phyloP scores from a whole-genome alignment of 2,113 vertebrate species.

The Trachemys scripta region DNA sequence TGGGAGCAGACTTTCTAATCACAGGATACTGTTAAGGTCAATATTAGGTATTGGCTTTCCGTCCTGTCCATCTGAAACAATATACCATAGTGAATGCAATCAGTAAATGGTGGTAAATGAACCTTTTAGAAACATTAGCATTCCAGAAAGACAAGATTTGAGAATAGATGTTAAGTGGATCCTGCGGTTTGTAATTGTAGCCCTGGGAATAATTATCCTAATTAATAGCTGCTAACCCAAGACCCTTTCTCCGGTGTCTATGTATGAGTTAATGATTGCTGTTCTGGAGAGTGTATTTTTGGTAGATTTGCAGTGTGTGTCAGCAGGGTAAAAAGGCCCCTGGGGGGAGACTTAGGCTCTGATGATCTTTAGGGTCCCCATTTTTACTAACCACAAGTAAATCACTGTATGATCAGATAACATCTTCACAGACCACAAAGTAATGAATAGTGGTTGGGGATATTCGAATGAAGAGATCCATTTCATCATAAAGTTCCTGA shows the following conservation, averaged over 20 bases:
- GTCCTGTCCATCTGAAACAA: slow-evolving; percentile 86
- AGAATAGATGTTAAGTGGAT: slow-evolving; percentile 89
- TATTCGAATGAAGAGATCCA: slow-evolving; percentile 78
- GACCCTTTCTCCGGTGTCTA: slow-evolving; percentile 74
- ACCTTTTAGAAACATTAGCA: slow-evolving; percentile 84
- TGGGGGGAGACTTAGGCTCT: slow-evolving; percentile 79
- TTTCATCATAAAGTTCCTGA: slow-evolving; percentile 79
- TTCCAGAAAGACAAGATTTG: slow-evolving; percentile 80
- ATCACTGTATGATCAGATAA: slow-evolving; percentile 86
- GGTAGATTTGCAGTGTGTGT: slow-evolving; percentile 85
- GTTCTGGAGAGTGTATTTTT: slow-evolving; percentile 66
- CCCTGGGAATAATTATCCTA: slow-evolving; percentile 94
- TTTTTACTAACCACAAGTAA: slow-evolving; percentile 87
- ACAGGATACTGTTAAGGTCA: slow-evolving; percentile 86
- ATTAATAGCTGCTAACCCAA: slow-evolving; percentile 92
- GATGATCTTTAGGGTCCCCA: slow-evolving; percentile 82
- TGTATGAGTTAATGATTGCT: slow-evolving; percentile 77
- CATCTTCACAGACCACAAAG: slow-evolving; percentile 81
- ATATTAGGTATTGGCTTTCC: slow-evolving; percentile 86
- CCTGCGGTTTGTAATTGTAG: slow-evolving; percentile 93
- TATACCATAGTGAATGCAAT: slow-evolving; percentile 85
- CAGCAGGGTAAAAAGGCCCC: slow-evolving; percentile 86
- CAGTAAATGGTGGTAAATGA: slow-evolving; percentile 91
- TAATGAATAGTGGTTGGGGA: slow-evolving; percentile 35
- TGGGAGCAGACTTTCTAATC: slow-evolving; percentile 75